Percentiles rank a stretch among this genome's conserved stretches.
phyloP scores from a whole-genome alignment of 1,140 invertebrate species.

The Propsilocerus akamusi region DNA sequence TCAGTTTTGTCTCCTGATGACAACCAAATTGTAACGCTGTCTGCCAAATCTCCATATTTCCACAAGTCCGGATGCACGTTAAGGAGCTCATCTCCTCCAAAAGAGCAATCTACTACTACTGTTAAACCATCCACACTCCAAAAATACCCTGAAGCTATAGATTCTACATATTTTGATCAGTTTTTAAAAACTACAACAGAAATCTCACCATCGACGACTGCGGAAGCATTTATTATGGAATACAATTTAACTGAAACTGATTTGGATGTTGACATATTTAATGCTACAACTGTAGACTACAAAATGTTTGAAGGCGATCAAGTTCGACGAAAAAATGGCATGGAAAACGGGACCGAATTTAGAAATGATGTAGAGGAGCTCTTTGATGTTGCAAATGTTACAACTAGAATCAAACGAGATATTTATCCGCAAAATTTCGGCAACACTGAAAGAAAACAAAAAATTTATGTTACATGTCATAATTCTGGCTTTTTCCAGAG shows the following conservation, averaged over 20 bases:
- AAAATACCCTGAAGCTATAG: conserved; percentile 5
- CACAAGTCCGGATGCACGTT: conserved; percentile 26
- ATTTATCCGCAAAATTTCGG: neutral
- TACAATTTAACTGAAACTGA: neutral
- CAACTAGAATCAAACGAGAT: neutral
- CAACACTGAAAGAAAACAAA: conserved; percentile 14
- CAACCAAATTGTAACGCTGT: conserved; percentile 58
- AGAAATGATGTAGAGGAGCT: neutral
- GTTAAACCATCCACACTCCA: conserved; percentile 2
- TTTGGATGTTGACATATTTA: neutral
- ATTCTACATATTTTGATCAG: conserved; percentile 26
- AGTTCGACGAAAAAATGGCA: neutral
- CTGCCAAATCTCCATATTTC: conserved; percentile 30
- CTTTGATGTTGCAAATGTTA: neutral
- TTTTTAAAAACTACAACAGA: conserved; percentile 25
- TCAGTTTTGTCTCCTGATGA: conserved; percentile 40
- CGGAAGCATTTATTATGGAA: neutral
- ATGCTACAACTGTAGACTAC: neutral
- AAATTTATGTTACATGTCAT: conserved; percentile 29
- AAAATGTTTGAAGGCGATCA: neutral
- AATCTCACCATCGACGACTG: neutral
- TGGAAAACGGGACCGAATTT: neutral
- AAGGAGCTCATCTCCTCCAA: neutral
- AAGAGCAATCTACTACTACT: neutral
- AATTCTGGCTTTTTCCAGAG: conserved; percentile 40